A percentile compares a stretch with the other conserved stretches of the same genome.
These are phyloP conservation scores for Carcina quercana DNA, from an alignment of 2,888 invertebrate species.

Conservation along the genomic window DNA sequence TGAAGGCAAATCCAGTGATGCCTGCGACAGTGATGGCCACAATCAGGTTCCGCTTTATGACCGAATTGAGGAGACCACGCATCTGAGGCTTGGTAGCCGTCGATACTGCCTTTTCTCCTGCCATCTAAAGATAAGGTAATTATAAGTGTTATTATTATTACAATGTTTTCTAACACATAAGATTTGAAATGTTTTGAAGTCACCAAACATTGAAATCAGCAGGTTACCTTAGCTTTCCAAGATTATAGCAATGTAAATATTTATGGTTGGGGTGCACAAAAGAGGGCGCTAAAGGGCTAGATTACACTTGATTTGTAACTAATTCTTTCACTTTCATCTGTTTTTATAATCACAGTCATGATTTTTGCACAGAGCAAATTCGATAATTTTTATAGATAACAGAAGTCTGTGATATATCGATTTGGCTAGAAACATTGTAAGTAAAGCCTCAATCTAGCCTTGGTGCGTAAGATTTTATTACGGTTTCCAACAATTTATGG, in stretches of 20 bases:
- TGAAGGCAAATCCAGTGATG: slow-evolving; percentile 64
- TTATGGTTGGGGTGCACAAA: not conserved
- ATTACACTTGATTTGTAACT: no score
- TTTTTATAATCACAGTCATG: no score
- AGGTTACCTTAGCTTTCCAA: not conserved
- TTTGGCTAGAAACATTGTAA: not conserved
- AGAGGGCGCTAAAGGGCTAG: not conserved
- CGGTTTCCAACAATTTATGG: not conserved
- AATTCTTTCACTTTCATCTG: no score
- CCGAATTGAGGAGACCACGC: slow-evolving; percentile 78
- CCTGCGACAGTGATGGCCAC: slow-evolving; percentile 64
- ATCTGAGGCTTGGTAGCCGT: slow-evolving; percentile 74
- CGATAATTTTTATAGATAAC: not conserved
- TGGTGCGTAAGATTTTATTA: not conserved
- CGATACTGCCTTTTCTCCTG: slow-evolving; percentile 58
- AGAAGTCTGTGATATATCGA: not conserved
- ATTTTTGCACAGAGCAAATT: no score
- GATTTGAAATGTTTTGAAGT: not conserved
- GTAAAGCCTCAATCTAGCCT: not conserved
- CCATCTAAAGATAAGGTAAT: slow-evolving; percentile 38
- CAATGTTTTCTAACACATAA: not conserved
- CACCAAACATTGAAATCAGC: not conserved
- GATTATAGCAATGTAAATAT: not conserved
- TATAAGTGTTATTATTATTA: not conserved
- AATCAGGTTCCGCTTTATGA: slow-evolving; percentile 79